Base-by-base conservation (phyloP, 1,140 invertebrate species). In the Bathynomus jamesi region DNA sequence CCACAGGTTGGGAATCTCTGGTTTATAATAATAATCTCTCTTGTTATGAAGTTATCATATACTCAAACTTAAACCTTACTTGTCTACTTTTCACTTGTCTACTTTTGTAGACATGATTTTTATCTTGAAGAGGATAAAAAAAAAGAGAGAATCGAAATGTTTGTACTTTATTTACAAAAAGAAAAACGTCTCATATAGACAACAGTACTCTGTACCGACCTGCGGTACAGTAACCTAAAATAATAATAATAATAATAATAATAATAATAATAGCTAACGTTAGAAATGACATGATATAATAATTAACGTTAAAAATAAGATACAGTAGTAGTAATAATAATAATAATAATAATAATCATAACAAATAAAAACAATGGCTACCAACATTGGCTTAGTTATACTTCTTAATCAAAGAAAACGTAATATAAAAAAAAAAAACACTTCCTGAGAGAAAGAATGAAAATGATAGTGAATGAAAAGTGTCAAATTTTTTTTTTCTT, bases 241-340 rank as follows among this genome's bases (percentile, higher is more conserved):
- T 40, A 40, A 40, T 40, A 40, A 40, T 40, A 40, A 40, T 40
- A 40, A 40, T 53, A 53, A 53, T 53, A 53, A 2, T 53, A 53
- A 53, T 53, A 53, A 53, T 53, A 53, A 53, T 53, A 53, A 53
- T 53, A 53, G n/a, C n/a, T n/a, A n/a, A n/a, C n/a, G n/a, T n/a
- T n/a, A n/a, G n/a, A n/a, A n/a, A n/a, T n/a, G n/a, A n/a, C n/a
- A n/a, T n/a, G n/a, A n/a, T n/a, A n/a, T n/a, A n/a, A n/a, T n/a
- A n/a, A n/a, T n/a, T n/a, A n/a, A n/a, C n/a, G n/a, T n/a, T n/a
- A n/a, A n/a, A n/a, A n/a, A n/a, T n/a, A n/a, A n/a, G n/a, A n/a
- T n/a, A n/a, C n/a, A n/a, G 21, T 2, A 53, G 21, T 53, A 53
- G 21, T 53, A 53, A 53, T 53, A 53, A 53, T 53, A 53, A 53